Conservation (phyloP, 2,797 vertebrate genomes). For the Dromococcyx pavoninus region DNA sequence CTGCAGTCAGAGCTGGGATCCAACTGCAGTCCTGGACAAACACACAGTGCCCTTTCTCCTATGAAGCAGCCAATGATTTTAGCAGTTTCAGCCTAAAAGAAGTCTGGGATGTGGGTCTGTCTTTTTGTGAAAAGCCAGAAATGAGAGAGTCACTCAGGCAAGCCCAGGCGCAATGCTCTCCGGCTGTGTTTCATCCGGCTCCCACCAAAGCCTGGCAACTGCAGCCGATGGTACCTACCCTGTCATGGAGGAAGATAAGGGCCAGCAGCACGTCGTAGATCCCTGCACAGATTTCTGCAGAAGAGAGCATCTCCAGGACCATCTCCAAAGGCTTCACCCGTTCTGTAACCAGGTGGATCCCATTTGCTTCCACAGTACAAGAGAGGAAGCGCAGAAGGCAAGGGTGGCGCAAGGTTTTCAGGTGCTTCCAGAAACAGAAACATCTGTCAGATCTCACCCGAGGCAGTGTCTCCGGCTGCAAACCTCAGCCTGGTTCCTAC, state of each 20-base stretch:
- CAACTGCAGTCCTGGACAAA: background rate
- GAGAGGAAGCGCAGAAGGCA: constrained; percentile 94
- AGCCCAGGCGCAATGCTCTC: background rate
- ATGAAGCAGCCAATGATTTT: background rate
- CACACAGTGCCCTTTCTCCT: background rate
- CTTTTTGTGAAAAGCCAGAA: background rate
- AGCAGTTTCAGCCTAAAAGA: background rate
- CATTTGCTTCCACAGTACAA: constrained; percentile 89
- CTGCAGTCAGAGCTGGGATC: background rate
- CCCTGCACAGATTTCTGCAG: constrained; percentile 92
- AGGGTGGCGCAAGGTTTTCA: constrained; percentile 96
- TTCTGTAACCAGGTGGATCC: constrained; percentile 94
- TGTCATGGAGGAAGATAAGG: constrained; percentile 92
- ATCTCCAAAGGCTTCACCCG: constrained; percentile 88
- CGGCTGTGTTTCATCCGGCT: background rate
- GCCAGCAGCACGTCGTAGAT: constrained; percentile 93
- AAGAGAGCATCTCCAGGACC: constrained; percentile 83
- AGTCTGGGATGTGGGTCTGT: background rate
- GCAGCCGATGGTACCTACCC: constrained; percentile 76
- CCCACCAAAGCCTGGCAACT: background rate
- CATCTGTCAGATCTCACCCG: background rate
- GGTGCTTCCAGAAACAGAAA: constrained; percentile 80
- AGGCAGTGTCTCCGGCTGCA: background rate
- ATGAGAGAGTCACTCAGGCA: background rate
- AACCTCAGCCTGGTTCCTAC: background rate